Evolutionary conservation across 2,113 vertebrate genomes (phyloP).

Genomic region (Stegostoma tigrinum): DNA sequence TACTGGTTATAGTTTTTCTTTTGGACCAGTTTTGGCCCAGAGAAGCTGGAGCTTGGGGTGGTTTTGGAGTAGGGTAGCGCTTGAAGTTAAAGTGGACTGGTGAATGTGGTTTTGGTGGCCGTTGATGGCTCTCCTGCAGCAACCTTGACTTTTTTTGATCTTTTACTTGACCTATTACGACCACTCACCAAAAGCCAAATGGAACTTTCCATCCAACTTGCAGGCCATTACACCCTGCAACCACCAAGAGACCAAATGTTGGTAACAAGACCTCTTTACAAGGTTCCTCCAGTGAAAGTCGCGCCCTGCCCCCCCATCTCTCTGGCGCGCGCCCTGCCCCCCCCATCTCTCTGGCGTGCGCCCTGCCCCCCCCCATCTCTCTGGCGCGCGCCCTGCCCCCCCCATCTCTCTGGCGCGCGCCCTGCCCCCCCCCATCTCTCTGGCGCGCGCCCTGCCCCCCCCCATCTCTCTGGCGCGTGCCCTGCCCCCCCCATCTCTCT

Average conservation of each 20-base stretch:
- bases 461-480: no score
- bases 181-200: not conserved
- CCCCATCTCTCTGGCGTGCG: no score
- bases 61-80: not conserved
- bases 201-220: not conserved
- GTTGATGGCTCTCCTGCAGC: not conserved
- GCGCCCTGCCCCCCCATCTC: no score
- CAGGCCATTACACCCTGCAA: not conserved
- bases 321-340: no score
- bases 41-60: not conserved
- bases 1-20: not conserved
- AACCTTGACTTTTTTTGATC: not conserved
- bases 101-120: not conserved
- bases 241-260: not conserved
- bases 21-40: not conserved
- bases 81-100: no score
- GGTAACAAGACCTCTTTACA: not conserved
- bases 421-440: no score
- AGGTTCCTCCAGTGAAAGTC: not conserved
- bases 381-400: no score
- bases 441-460: no score
- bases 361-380: not conserved
- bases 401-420: no score
- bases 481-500: no score
- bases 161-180: not conserved